Conservation (phyloP, 2,888 invertebrate species). For the Eumerus sabulonum region DNA sequence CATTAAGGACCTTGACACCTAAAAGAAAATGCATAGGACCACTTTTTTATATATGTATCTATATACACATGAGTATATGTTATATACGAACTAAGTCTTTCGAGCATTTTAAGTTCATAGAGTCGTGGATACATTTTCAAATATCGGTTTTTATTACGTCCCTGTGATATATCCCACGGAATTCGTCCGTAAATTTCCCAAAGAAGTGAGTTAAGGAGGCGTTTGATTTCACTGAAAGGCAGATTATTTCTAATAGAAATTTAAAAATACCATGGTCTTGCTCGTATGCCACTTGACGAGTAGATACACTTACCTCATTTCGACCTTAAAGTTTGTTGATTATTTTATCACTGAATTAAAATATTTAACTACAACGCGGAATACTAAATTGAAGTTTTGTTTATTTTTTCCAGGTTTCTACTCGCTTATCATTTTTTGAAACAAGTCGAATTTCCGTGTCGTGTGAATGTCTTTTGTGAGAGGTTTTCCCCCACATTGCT, state of each 20-base stretch:
- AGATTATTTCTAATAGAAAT: no score
- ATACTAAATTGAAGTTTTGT: no score
- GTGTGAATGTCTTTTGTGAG: no score
- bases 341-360: conserved; percentile 29
- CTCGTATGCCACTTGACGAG: no score
- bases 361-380: conserved; percentile 27
- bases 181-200: conserved; percentile 75
- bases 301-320: conserved; percentile 56
- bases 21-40: neutral
- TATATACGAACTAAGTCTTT: conserved; percentile 27
- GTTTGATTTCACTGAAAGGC: conserved; percentile 72
- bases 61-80: no score
- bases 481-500: no score
- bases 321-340: conserved; percentile 32
- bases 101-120: conserved; percentile 33
- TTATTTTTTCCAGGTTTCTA: no score
- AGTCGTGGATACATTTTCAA: conserved; percentile 41
- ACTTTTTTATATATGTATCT: neutral
- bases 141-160: neutral
- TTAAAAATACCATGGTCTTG: no score
- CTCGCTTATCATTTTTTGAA: no score
- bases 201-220: conserved; percentile 73
- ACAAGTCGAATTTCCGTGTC: no score
- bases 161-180: conserved; percentile 7
- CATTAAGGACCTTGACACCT: conserved; percentile 71